Evolutionary conservation across 2,888 invertebrate genomes (phyloP).

Genomic region (Minunthozetes semirufus): DNA sequence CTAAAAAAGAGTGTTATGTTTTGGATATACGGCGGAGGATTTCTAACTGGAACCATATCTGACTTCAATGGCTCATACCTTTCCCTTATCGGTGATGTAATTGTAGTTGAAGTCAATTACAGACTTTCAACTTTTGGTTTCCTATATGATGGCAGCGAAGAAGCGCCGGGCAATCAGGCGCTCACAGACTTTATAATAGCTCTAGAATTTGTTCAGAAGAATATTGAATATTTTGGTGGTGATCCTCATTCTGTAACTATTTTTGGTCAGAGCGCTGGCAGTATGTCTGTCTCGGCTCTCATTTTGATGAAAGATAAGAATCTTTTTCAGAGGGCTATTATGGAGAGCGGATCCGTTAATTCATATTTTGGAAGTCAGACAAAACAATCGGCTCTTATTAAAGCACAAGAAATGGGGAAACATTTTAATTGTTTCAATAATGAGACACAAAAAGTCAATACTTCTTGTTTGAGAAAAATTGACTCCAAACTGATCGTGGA

Average conservation of each 20-base stretch:
- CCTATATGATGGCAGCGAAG: background rate
- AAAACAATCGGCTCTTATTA: background rate
- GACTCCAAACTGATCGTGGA: background rate
- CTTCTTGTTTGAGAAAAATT: slow-evolving; percentile 7
- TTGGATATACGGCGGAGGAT: slow-evolving; percentile 27
- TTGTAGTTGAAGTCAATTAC: slow-evolving; percentile 21
- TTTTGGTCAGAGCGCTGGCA: slow-evolving; percentile 27
- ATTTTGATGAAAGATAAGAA: background rate
- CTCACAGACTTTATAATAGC: slow-evolving; percentile 8
- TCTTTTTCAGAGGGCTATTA: slow-evolving; percentile 18
- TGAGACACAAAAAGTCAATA: background rate
- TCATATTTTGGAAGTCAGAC: background rate
- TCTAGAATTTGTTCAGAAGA: slow-evolving; percentile 20
- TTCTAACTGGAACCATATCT: slow-evolving; percentile 16
- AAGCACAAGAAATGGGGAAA: background rate
- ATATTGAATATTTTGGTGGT: slow-evolving; percentile 23
- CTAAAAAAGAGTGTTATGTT: slow-evolving; percentile 7
- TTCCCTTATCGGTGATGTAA: slow-evolving; percentile 42
- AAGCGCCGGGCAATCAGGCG: slow-evolving; percentile 29
- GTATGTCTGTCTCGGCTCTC: slow-evolving; percentile 20
- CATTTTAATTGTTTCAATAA: slow-evolving; percentile 8
- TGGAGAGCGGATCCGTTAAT: slow-evolving; percentile 21
- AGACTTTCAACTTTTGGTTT: slow-evolving; percentile 25
- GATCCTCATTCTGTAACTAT: slow-evolving; percentile 19
- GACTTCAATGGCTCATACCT: slow-evolving; percentile 5